Evolutionary conservation across 2,888 invertebrate species (phyloP).

Genomic region (Tribolium freemani): DNA sequence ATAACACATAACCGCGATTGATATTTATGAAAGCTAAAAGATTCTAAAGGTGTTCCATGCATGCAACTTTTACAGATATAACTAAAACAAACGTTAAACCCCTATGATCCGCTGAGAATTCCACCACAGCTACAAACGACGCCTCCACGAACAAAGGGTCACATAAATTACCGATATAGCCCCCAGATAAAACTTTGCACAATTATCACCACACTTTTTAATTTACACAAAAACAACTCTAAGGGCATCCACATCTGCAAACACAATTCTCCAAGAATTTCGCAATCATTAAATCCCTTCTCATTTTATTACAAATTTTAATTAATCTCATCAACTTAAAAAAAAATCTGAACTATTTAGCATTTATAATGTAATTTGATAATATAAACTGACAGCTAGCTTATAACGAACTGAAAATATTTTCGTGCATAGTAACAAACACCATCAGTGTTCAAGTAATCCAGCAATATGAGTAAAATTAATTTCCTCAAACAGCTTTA

Average conservation of each 20-base stretch:
- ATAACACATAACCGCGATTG: slow-evolving; percentile 65
- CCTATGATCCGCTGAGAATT: slow-evolving; percentile 45
- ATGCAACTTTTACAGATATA: slow-evolving; percentile 59
- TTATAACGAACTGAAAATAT: not conserved
- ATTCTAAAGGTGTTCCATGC: slow-evolving; percentile 62
- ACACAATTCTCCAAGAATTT: not conserved
- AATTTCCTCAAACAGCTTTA: not conserved
- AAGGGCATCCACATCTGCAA: not conserved
- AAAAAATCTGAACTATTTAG: not conserved
- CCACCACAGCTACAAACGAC: not conserved
- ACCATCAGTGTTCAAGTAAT: not conserved
- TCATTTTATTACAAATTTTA: not conserved
- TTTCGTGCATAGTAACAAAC: not conserved
- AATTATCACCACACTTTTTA: slow-evolving; percentile 36
- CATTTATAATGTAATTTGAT: no score
- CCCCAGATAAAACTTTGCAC: slow-evolving; percentile 28
- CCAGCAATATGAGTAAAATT: not conserved
- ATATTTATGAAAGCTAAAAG: slow-evolving; percentile 68
- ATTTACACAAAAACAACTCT: slow-evolving; percentile 28
- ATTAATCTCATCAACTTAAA: not conserved
- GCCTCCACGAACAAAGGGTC: slow-evolving; percentile 4
- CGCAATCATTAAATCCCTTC: not conserved
- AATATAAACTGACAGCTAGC: no score
- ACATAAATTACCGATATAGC: slow-evolving; percentile 37
- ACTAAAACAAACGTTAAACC: slow-evolving; percentile 52